Base-by-base conservation (phyloP, 2,797 vertebrate species). In the Microctenopoma lineatum region DNA sequence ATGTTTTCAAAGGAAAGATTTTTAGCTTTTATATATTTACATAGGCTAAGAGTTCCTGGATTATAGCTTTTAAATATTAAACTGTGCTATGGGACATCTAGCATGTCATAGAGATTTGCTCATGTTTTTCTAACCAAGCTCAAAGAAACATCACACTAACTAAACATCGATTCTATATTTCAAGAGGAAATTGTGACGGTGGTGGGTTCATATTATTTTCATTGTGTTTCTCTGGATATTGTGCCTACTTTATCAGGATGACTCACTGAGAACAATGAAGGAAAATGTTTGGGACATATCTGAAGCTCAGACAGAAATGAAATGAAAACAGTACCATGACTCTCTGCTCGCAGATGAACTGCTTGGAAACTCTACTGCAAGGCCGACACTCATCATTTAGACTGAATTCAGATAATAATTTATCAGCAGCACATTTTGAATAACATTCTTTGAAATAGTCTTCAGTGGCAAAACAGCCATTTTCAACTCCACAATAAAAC, bases 1-100 rank as follows among this genome's bases (percentile, higher is more conserved):
- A 56, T 65, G 6, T 80, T 75, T 73, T 47, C 5, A 77, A 12
- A 53, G 29, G 15, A 56, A 69, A 51, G 15, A 15, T 58, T 16
- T 68, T 57, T 18, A 44, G 55, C 41, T 46, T 36, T 44, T 46
- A 29, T 59, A 39, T 57, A 46, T 72, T 16, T 58, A 25, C 26
- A 14, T 8, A 27, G 36, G 39, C 18, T 15, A 12, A 12, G n/a
- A 48, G 56, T 48, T 69, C 15, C 44, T 47, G n/a, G 56, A 59
- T 63, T 47, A 56, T 45, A 11, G 8, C 34, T 50, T 16, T 53
- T 34, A 11, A 18, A 61, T 61, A 29, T 59, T 21, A 61, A 42
- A 53, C 55, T 36, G 41, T 13, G 32, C 21, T 25, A 8, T 25
- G 44, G 53, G 53, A 56, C 60, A 52, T 46, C 42, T 54, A 36